These are phyloP conservation scores for Shinisaurus crocodilurus DNA, from an alignment of 2,113 vertebrate genomes.

Conservation along the genomic window DNA sequence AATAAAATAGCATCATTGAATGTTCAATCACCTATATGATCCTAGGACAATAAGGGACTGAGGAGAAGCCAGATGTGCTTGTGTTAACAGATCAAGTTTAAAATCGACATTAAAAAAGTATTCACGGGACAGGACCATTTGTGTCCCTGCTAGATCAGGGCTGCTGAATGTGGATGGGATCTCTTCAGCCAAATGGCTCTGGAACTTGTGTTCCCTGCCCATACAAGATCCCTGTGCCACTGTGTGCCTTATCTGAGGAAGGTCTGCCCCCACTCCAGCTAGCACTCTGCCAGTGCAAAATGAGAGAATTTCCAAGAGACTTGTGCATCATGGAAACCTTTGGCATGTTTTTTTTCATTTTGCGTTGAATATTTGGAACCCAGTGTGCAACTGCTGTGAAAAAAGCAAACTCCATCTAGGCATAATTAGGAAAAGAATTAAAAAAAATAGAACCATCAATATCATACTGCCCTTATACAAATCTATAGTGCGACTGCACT, in stretches of 20 bases:
- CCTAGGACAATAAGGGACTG: slow-evolving; percentile 35
- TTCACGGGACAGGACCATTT: not conserved
- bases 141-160: not conserved
- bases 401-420: too few relatives aligned
- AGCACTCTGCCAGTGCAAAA: not conserved
- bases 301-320: not conserved
- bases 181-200: too few relatives aligned
- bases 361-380: too few relatives aligned
- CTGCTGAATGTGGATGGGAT: not conserved
- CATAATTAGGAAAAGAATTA: too few relatives aligned
- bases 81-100: slow-evolving; percentile 40
- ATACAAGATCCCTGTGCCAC: not conserved
- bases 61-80: slow-evolving; percentile 24
- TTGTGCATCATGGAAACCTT: not conserved
- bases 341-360: not conserved
- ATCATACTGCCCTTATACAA: too few relatives aligned
- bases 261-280: too few relatives aligned
- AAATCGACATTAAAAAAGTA: slow-evolving; percentile 21
- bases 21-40: slow-evolving; percentile 47
- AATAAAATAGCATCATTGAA: slow-evolving; percentile 54
- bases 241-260: not conserved
- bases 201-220: too few relatives aligned
- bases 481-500: too few relatives aligned
- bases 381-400: too few relatives aligned
- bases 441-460: too few relatives aligned